phyloP scores from a whole-genome alignment of 2,113 vertebrate species.

The Balaenoptera acutorostrata region DNA sequence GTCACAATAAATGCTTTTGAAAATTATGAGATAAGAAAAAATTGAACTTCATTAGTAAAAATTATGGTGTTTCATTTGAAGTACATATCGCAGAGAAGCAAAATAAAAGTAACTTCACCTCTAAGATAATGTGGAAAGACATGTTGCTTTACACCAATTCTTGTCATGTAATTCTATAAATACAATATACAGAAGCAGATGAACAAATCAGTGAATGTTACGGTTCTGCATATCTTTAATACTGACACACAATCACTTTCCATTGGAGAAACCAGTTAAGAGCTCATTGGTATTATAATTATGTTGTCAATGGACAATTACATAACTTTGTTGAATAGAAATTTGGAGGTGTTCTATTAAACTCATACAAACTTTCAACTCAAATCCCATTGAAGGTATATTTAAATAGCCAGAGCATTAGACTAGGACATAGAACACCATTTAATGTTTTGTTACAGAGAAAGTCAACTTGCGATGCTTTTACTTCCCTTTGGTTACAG shows the following conservation, averaged over 20 bases:
- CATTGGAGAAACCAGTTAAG: conserved; percentile 76
- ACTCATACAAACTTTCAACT: conserved; percentile 69
- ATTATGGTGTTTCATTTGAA: conserved; percentile 80
- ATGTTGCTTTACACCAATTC: conserved; percentile 72
- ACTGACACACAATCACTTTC: conserved; percentile 81
- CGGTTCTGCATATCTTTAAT: conserved; percentile 81
- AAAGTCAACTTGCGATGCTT: conserved; percentile 40
- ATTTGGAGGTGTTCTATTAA: conserved; percentile 78
- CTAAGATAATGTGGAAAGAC: conserved; percentile 76
- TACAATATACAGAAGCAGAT: conserved; percentile 80
- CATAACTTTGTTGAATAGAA: conserved; percentile 66
- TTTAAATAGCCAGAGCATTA: conserved; percentile 59
- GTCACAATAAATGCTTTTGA: conserved; percentile 81
- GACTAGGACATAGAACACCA: conserved; percentile 42
- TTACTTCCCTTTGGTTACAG: conserved; percentile 41
- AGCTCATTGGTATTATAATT: conserved; percentile 62
- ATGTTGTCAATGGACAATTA: conserved; percentile 60
- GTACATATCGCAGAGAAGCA: conserved; percentile 76
- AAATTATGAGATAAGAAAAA: conserved; percentile 73
- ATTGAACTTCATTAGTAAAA: conserved; percentile 75
- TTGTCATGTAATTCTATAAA: conserved; percentile 76
- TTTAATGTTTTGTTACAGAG: conserved; percentile 29
- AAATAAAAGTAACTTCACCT: conserved; percentile 74
- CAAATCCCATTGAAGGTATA: conserved; percentile 11
- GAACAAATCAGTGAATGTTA: conserved; percentile 78